A percentile compares a stretch with the other conserved stretches of the same genome.
Evolutionary conservation across 2,113 vertebrate species (phyloP).

Genomic region (Pseudorhombus dupliciocellatus): DNA sequence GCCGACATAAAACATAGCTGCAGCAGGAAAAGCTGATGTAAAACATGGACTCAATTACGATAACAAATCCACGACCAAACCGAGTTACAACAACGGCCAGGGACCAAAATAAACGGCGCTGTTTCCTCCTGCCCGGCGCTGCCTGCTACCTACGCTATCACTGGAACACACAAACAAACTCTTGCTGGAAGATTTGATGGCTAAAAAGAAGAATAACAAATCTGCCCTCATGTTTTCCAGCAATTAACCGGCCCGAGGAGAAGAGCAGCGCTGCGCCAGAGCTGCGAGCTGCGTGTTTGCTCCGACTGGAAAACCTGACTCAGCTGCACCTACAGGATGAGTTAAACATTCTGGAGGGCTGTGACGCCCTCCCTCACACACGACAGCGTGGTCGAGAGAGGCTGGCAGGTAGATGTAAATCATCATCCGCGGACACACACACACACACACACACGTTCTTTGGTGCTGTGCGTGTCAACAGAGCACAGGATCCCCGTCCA

Average conservation of each 20-base stretch:
- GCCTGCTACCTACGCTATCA: constrained; percentile 39
- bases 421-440: too few species aligned
- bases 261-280: constrained; percentile 36
- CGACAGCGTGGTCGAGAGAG: neutral
- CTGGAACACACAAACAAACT: constrained; percentile 11
- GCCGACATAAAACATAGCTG: neutral
- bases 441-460: neutral
- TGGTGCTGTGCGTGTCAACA: neutral
- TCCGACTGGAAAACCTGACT: constrained; percentile 67
- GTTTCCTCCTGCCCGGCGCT: constrained; percentile 12
- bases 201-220: constrained; percentile 46
- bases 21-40: constrained; percentile 17
- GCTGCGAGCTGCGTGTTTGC: constrained; percentile 43
- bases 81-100: constrained; percentile 1
- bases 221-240: constrained; percentile 65
- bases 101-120: constrained; percentile 29
- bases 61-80: constrained; percentile 13
- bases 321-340: constrained; percentile 42
- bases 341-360: constrained; percentile 13
- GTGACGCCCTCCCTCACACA: neutral
- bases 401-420: neutral
- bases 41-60: constrained; percentile 19
- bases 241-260: constrained; percentile 51
- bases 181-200: constrained; percentile 33
- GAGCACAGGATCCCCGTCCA: neutral